phyloP scores from a whole-genome alignment of 92 coral and sea anemone genomes.

The Bergia sp. region DNA sequence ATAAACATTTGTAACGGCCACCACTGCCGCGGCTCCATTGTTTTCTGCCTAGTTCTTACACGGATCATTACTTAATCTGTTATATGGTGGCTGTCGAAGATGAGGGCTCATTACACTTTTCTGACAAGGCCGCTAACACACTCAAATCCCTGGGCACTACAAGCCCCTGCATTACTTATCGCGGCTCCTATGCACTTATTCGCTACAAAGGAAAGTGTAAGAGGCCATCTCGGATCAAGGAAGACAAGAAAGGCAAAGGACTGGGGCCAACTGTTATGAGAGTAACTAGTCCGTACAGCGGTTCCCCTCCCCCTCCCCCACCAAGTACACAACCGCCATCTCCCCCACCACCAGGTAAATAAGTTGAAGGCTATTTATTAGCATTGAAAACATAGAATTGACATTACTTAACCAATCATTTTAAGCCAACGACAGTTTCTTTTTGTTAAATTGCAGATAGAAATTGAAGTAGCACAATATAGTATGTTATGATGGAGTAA shows the following conservation, averaged over 20 bases:
- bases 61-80: too few relatives aligned
- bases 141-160: neutral
- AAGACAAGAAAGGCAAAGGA: neutral
- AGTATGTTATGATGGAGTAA: too few relatives aligned
- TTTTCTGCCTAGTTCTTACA: too few relatives aligned
- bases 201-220: neutral
- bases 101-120: neutral
- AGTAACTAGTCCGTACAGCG: neutral
- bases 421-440: too few relatives aligned
- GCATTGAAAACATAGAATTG: too few relatives aligned
- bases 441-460: too few relatives aligned
- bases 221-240: neutral
- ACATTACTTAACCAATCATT: too few relatives aligned
- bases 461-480: too few relatives aligned
- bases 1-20: too few relatives aligned
- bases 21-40: too few relatives aligned
- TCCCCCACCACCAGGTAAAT: slow-evolving; percentile 4
- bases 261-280: neutral
- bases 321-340: neutral
- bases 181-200: neutral
- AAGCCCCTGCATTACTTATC: neutral
- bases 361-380: neutral
- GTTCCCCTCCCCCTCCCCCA: neutral
- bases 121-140: neutral
- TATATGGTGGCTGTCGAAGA: slow-evolving; percentile 2